These are phyloP conservation scores for Sylvietta virens DNA, from an alignment of 2,113 vertebrate genomes.

Conservation along the genomic window DNA sequence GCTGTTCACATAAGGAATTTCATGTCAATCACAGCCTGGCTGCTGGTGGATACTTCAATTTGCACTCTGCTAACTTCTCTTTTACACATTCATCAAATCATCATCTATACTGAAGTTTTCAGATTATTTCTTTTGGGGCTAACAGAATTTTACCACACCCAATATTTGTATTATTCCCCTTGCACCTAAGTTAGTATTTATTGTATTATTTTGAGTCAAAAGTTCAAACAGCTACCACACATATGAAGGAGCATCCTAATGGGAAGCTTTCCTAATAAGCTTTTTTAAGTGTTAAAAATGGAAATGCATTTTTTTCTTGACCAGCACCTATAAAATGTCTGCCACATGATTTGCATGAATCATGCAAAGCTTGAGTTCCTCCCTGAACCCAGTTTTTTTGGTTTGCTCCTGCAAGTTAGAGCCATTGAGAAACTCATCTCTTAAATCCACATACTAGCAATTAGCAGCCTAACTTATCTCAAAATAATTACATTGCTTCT, in stretches of 20 bases:
- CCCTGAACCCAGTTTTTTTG: not conserved
- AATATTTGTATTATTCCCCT: not conserved
- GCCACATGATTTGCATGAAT: not conserved
- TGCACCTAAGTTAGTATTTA: not conserved
- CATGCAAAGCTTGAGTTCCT: not conserved
- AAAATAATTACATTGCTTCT: not conserved
- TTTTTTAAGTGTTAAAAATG: not conserved
- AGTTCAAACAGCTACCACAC: not conserved
- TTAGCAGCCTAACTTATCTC: not conserved
- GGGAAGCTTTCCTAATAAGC: not conserved
- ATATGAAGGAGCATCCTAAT: not conserved
- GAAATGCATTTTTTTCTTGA: not conserved
- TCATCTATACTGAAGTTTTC: not conserved
- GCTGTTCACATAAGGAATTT: not conserved
- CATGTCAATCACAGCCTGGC: not conserved
- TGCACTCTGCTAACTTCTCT: not conserved
- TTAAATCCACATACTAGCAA: not conserved
- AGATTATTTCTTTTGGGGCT: not conserved
- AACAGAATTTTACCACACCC: not conserved
- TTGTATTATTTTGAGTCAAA: not conserved
- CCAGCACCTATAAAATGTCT: not conserved
- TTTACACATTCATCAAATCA: not conserved
- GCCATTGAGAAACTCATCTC: not conserved
- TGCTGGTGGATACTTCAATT: not conserved
- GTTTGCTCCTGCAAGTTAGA: not conserved